Base-by-base conservation (phyloP, 2,113 vertebrate genomes). In the Nothobranchius furzeri region DNA sequence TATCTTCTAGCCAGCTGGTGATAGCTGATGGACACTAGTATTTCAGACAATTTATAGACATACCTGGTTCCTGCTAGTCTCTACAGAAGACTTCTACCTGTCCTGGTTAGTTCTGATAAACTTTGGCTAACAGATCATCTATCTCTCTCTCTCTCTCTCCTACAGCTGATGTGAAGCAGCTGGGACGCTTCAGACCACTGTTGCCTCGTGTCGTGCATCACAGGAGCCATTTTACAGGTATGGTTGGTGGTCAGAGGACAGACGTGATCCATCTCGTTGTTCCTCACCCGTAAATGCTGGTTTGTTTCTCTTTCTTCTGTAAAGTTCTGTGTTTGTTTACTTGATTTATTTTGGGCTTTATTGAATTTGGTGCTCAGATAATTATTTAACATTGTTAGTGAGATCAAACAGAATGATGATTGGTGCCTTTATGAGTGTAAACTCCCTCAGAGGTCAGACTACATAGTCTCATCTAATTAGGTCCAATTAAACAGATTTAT, bases 81-180 rank as follows among this genome's bases (percentile, higher is more conserved):
- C 20, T 52, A 10, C 20, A 25, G 30, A 14, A 30, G 30, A 30
- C 30, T 4, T 30, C 30, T 30, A 30, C 30, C 30, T 30, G 4
- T 30, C 30, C 30, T 4, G 46, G 12, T 47, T 49, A 7, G 6
- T 49, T 49, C n/a, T 7, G 48, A 12, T 12, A 25, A 12, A 12
- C 20, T 3, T 30, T 30, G 30, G 30, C 30, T 30, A 30, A 30
- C 30, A 30, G 30, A 30, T 30, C 20, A 1, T 58, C 40, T 45
- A 1, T 58, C 40, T 45, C 3, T 64, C 42, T 17, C 54, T 58
- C 40, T 45, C 3, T 64, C 42, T 17, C 54, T 7, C 56, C 20
- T 56, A 6, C 89, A 90, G 89, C 73, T 70, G 51, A 78, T 84
- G 76, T 88, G 10, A 80, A 82, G 78, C 53, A 47, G 69, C 47